A percentile compares a stretch with the other conserved stretches of the same genome.
Evolutionary conservation across 1,140 invertebrate species (phyloP).

Genomic region (Galleria mellonella): DNA sequence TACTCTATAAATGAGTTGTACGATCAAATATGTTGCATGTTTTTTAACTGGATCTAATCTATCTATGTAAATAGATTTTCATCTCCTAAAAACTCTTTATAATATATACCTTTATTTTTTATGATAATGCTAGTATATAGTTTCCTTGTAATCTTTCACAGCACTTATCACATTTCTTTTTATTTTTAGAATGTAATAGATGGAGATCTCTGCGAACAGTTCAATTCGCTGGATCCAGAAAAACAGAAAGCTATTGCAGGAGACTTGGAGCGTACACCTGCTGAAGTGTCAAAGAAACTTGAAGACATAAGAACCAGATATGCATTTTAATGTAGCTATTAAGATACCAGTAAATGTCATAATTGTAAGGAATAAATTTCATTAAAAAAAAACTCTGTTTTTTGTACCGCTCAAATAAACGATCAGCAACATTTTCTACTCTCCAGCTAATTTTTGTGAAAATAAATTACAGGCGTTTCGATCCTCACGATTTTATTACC

Average conservation of each 20-base stretch:
- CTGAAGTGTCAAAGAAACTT: constrained; percentile 96
- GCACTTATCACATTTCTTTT: not conserved
- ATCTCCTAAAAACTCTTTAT: too few species aligned
- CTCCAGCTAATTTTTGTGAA: too few species aligned
- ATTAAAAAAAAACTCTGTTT: not conserved
- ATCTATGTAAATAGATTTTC: too few species aligned
- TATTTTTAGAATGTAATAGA: constrained; percentile 94
- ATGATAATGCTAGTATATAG: too few species aligned
- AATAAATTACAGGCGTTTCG: too few species aligned
- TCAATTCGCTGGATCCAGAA: constrained; percentile 93
- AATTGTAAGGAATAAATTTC: constrained; percentile 18
- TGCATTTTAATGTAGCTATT: constrained; percentile 84
- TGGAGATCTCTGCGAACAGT: constrained; percentile 99
- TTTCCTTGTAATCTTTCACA: too few species aligned
- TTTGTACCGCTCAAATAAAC: constrained; percentile 4
- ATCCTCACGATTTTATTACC: too few species aligned
- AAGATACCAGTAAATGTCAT: constrained; percentile 3
- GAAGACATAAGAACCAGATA: constrained; percentile 96
- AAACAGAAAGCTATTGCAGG: constrained; percentile 97
- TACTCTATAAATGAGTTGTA: too few species aligned
- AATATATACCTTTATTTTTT: too few species aligned
- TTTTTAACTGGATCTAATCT: too few species aligned
- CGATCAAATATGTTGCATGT: too few species aligned
- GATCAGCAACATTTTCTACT: too few species aligned
- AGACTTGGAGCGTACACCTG: constrained; percentile 94